These are phyloP conservation scores for Orchesella cincta DNA, from an alignment of 1,140 invertebrate genomes.

Conservation along the genomic window DNA sequence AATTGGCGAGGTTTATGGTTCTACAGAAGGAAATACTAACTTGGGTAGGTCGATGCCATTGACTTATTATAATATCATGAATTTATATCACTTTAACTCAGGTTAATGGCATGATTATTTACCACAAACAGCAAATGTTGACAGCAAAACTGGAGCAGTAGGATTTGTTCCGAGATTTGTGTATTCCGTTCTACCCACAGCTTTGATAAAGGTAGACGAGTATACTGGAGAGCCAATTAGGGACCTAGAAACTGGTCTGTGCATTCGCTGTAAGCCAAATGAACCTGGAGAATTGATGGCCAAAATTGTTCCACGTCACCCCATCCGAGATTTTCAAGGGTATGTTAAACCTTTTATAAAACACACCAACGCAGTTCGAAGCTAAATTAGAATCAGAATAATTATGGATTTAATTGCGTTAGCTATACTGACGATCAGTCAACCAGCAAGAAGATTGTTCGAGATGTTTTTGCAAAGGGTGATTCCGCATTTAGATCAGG, in stretches of 20 bases:
- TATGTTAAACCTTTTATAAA: too few species aligned
- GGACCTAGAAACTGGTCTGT: conserved; percentile 63
- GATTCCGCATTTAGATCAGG: conserved; percentile 66
- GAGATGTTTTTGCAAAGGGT: conserved; percentile 64
- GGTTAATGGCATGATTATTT: conserved; percentile 44
- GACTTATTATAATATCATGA: conserved; percentile 4
- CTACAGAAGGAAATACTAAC: conserved; percentile 62
- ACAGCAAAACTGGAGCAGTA: conserved; percentile 69
- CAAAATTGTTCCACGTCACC: conserved; percentile 64
- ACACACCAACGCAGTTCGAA: too few species aligned
- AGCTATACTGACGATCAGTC: conserved; percentile 66
- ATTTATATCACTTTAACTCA: conserved; percentile 20
- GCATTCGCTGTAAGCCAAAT: conserved; percentile 66
- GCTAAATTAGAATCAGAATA: too few species aligned
- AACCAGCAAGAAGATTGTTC: conserved; percentile 65
- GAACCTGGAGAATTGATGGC: conserved; percentile 78
- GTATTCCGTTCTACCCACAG: conserved; percentile 60
- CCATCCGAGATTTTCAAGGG: conserved; percentile 62
- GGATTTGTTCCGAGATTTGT: conserved; percentile 70
- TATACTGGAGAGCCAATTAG: conserved; percentile 64
- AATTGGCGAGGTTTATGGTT: conserved; percentile 62
- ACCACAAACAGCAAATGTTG: conserved; percentile 73
- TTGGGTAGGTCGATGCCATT: conserved; percentile 55
- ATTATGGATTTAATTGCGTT: too few species aligned
- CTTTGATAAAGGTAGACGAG: conserved; percentile 65